Evolutionary conservation across 1,140 invertebrate genomes (phyloP).

Genomic region (Lysiphlebus fabarum): DNA sequence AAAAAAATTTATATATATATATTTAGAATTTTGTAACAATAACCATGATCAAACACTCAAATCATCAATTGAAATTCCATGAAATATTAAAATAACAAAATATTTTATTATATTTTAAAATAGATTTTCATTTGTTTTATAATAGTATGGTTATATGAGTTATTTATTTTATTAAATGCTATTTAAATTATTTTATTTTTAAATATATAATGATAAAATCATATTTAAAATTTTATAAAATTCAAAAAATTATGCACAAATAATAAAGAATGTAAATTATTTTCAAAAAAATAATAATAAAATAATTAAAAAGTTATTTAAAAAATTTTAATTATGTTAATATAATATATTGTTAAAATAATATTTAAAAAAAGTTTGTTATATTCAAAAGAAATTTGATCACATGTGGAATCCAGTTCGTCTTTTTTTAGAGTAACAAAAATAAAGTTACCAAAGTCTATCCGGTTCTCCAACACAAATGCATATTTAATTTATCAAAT

Average conservation of each 20-base stretch:
- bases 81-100: slow-evolving; percentile 4
- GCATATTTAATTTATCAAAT: too few species aligned
- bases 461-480: too few species aligned
- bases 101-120: too few species aligned
- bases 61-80: not conserved
- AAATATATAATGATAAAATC: not conserved
- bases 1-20: too few species aligned
- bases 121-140: too few species aligned
- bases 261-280: not conserved
- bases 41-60: slow-evolving; percentile 16
- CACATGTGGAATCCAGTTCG: slow-evolving; percentile 21
- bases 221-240: not conserved
- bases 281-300: too few species aligned
- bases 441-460: slow-evolving; percentile 13
- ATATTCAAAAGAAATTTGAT: slow-evolving; percentile 15
- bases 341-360: not conserved
- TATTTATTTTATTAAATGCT: too few species aligned
- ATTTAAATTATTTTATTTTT: not conserved
- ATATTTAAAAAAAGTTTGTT: not conserved
- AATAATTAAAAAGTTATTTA: not conserved
- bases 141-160: too few species aligned
- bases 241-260: not conserved
- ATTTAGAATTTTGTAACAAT: slow-evolving; percentile 26
- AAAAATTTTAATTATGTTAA: not conserved
- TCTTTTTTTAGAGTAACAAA: slow-evolving; percentile 24